Base-by-base conservation (phyloP, 1,140 invertebrate species). In the Teleogryllus occipitalis region DNA sequence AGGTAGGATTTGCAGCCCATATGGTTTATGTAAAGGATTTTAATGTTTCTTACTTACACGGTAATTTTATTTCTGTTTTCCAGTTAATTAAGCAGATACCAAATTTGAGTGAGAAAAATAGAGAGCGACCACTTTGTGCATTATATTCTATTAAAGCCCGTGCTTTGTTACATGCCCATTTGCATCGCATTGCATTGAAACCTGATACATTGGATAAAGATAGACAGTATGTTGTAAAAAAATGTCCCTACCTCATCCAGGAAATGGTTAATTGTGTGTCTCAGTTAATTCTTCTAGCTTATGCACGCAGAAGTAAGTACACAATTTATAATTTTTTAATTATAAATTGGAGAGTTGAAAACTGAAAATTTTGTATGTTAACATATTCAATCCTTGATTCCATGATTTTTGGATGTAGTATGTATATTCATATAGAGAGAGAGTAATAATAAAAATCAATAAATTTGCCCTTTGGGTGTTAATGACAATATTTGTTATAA, bases 111-210 rank as follows among this genome's bases (percentile, higher is more conserved):
- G 97, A 98, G 85, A 99, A 99, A 85, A 99, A 98, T 86, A 96
- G 96, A 84, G 97, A 99, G 86, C 88, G 92, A 77, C 98, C 98
- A 0, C 88, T 99, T 22, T 98, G 96, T 86, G 93, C 94, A 81
- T 89, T 93, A n/a, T 99, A 99, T 88, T 98, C 96, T 84, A 93
- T 99, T 78, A 99, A 99, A 89, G 95, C 98, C 7, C 89, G 98
- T 75, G 95, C 96, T 14, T 88, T 99, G 27, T 87, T 99, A 10
- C 95, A 99, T 86, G 97, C 98, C 4, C 97, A 99, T 89, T 89
- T 99, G 47, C 91, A 92, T 7, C 89, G 98, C 75, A 91, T 99
- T 83, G 87, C 89, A 14, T 86, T 99, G 18, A 94, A 94, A 83
- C 90, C 92, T 0, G 88, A 92, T 74, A 96, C 94, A 0, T 87